Evolutionary conservation across 1,140 invertebrate genomes (phyloP).

Genomic region (Eubasilissa regina): DNA sequence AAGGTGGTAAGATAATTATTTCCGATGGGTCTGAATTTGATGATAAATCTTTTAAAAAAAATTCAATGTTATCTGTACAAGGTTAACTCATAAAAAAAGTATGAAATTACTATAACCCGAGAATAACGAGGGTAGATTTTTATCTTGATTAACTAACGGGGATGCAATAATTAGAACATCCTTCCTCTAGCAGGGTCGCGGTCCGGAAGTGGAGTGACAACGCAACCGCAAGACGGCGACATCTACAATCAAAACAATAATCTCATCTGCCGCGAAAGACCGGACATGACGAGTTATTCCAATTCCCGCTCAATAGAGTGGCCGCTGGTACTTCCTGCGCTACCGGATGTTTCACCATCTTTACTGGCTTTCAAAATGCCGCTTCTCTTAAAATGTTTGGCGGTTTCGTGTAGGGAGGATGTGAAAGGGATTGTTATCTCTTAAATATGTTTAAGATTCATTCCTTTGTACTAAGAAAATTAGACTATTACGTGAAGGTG

Average conservation of each 20-base stretch:
- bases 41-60: no score
- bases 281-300: conserved; percentile 33
- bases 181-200: not conserved
- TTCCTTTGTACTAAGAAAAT: no score
- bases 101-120: no score
- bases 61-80: no score
- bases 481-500: no score
- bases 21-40: no score
- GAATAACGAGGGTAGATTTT: no score
- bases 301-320: conserved; percentile 22
- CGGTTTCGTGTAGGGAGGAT: not conserved
- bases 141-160: no score
- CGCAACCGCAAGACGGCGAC: conserved; percentile 22
- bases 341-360: conserved; percentile 21
- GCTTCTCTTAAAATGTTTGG: not conserved
- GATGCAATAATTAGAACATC: conserved; percentile 16
- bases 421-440: not conserved
- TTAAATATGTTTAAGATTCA: not conserved
- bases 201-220: not conserved
- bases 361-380: conserved; percentile 6
- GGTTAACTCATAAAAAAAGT: no score
- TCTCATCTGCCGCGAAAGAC: conserved; percentile 26
- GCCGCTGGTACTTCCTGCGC: conserved; percentile 28
- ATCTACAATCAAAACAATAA: conserved; percentile 23
- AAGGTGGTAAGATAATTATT: no score